Percentiles rank a stretch among this genome's conserved stretches.
These are phyloP conservation scores for Laticauda laticaudata DNA, from an alignment of 2,113 vertebrate species.

Conservation along the genomic window DNA sequence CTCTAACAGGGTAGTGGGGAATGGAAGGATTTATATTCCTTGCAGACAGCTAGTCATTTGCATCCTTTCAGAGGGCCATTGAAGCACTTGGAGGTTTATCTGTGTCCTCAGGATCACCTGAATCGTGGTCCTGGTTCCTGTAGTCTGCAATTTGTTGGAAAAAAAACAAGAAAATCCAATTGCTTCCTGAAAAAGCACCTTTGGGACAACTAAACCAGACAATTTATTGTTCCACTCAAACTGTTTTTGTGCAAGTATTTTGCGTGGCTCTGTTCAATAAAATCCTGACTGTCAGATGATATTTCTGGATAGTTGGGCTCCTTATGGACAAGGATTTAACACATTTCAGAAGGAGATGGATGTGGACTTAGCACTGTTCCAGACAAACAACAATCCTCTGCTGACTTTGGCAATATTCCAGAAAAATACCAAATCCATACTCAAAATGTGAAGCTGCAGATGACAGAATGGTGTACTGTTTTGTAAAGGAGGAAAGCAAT, in stretches of 20 bases:
- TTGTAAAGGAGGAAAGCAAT: neutral
- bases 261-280: neutral
- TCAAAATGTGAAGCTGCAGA: neutral
- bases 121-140: no score
- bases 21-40: no score
- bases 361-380: neutral
- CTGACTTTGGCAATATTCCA: neutral
- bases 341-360: neutral
- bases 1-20: no score
- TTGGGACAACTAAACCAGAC: neutral
- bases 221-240: neutral
- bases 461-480: neutral
- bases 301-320: neutral
- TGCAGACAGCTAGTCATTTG: no score
- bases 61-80: no score
- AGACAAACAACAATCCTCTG: neutral
- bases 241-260: neutral
- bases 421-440: neutral
- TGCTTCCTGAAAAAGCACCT: no score
- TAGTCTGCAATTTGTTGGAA: no score
- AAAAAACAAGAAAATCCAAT: no score
- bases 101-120: no score
- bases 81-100: no score
- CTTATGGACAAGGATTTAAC: neutral
- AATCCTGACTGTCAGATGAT: neutral